These are phyloP conservation scores for Bergia sp. DNA, from an alignment of 92 coral and sea anemone genomes.

Conservation along the genomic window DNA sequence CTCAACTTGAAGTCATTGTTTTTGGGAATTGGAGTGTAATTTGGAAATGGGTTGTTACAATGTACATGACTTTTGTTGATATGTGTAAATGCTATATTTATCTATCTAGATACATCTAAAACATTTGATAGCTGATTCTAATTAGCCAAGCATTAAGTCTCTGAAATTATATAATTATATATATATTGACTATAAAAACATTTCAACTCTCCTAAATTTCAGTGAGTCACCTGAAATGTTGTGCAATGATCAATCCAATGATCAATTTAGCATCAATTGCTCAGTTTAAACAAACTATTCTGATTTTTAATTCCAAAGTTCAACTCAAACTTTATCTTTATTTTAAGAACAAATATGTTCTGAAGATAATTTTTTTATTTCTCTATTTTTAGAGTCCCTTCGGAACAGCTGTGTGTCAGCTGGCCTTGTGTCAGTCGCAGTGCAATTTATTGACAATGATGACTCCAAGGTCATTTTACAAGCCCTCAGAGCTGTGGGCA, in stretches of 20 bases:
- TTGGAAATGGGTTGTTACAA: too few relatives aligned
- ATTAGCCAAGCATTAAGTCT: neutral
- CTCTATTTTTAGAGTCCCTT: conserved; percentile 16
- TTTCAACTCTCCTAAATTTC: neutral
- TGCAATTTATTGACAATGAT: conserved; percentile 16
- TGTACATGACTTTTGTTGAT: too few relatives aligned
- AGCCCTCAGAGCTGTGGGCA: conserved; percentile 42
- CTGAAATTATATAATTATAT: neutral
- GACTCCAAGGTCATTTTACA: conserved; percentile 15
- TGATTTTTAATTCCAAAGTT: neutral
- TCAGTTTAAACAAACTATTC: neutral
- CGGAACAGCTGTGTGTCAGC: conserved; percentile 29
- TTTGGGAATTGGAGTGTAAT: too few relatives aligned
- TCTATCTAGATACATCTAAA: too few relatives aligned
- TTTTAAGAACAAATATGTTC: neutral
- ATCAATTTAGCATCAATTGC: too few relatives aligned
- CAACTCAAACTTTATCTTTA: neutral
- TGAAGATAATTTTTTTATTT: neutral
- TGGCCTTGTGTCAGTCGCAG: conserved; percentile 20
- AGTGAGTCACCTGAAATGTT: neutral
- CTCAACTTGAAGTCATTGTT: too few relatives aligned
- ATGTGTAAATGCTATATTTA: too few relatives aligned
- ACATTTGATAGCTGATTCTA: too few relatives aligned
- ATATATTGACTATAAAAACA: neutral
- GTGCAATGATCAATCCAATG: neutral